These are phyloP conservation scores for Malaclemys terrapin DNA, from an alignment of 2,113 vertebrate genomes.

Conservation along the genomic window DNA sequence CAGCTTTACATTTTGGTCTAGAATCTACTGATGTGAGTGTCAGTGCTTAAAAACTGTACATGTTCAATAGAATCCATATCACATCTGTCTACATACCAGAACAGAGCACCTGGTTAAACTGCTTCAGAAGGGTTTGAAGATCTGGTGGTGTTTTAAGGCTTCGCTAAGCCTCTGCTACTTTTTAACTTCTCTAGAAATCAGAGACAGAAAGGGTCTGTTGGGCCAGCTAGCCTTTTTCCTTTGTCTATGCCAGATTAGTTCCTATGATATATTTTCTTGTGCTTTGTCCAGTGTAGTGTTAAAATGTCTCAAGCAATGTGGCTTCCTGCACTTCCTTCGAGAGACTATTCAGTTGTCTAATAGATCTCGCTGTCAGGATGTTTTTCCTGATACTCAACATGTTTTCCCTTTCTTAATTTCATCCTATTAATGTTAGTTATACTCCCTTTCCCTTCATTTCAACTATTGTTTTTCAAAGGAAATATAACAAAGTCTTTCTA, in stretches of 20 bases:
- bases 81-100: not conserved
- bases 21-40: not conserved
- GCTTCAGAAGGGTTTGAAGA: not conserved
- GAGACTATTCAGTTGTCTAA: not conserved
- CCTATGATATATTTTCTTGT: not conserved
- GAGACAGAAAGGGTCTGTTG: not conserved
- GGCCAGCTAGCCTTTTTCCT: not conserved
- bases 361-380: constrained; percentile 16
- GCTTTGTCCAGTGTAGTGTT: not conserved
- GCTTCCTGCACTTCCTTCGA: constrained; percentile 40
- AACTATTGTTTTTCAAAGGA: constrained; percentile 62
- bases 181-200: not conserved
- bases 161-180: not conserved
- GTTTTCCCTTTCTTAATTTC: constrained; percentile 40
- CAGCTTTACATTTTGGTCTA: not conserved
- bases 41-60: not conserved
- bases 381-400: constrained; percentile 30
- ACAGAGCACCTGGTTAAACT: not conserved
- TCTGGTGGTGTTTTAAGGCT: not conserved
- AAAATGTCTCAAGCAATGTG: not conserved
- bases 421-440: constrained; percentile 2
- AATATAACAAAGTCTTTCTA: constrained; percentile 30
- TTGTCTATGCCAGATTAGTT: not conserved
- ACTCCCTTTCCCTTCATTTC: constrained; percentile 59
- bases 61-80: not conserved